phyloP scores from a whole-genome alignment of 2,113 vertebrate genomes.

The Strigops habroptila region DNA sequence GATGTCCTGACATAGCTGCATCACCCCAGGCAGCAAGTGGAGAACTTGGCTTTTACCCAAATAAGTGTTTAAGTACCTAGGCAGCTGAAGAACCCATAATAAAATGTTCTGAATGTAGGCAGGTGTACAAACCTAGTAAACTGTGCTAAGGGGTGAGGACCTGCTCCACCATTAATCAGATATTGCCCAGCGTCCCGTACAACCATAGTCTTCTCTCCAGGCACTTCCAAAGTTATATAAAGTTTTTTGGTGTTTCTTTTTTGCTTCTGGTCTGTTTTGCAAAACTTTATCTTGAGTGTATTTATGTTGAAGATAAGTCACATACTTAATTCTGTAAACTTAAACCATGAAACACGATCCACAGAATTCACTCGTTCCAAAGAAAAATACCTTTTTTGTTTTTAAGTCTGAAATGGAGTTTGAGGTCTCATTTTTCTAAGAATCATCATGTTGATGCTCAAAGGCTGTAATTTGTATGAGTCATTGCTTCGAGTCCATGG shows the following conservation, averaged over 20 bases:
- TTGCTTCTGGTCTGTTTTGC: background rate
- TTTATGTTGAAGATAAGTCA: background rate
- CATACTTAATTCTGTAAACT: background rate
- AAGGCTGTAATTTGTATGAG: constrained; percentile 27
- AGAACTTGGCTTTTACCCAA: constrained; percentile 18
- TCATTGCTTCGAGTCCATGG: background rate
- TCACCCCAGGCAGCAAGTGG: background rate
- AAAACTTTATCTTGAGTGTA: background rate
- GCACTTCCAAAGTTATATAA: background rate
- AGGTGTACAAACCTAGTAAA: background rate
- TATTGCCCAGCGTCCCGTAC: background rate
- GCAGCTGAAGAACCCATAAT: constrained; percentile 52
- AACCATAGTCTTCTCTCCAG: background rate
- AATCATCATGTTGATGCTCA: background rate
- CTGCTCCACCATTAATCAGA: background rate
- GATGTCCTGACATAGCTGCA: background rate
- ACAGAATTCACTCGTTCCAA: background rate
- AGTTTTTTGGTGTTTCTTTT: background rate
- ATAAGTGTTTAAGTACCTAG: constrained; percentile 39
- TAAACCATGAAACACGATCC: background rate
- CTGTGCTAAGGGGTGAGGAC: background rate
- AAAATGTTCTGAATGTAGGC: constrained; percentile 52
- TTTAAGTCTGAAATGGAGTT: background rate
- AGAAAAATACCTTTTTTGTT: background rate
- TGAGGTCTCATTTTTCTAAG: constrained; percentile 21